These are phyloP conservation scores for Gavialis gangeticus DNA, from an alignment of 2,113 vertebrate genomes.

Conservation along the genomic window DNA sequence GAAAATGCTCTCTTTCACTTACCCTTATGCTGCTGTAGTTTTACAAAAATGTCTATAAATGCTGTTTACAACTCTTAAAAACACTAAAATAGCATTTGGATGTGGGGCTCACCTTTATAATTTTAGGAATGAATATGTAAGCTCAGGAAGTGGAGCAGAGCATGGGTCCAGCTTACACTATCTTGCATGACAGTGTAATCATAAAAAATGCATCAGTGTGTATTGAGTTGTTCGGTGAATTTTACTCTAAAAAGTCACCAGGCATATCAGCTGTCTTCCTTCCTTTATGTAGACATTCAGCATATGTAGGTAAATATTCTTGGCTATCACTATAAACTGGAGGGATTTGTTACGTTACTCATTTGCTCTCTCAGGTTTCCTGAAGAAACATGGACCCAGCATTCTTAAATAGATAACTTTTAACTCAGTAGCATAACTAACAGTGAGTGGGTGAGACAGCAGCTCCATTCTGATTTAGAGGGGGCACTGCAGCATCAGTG, in stretches of 20 bases:
- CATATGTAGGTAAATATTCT: background rate
- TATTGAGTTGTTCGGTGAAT: slow-evolving; percentile 43
- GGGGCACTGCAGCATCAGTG: too few species aligned
- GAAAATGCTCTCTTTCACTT: background rate
- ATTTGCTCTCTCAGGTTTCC: background rate
- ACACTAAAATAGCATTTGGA: background rate
- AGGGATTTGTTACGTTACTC: background rate
- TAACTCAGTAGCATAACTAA: too few species aligned
- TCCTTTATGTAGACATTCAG: background rate
- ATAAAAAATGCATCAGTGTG: slow-evolving; percentile 50
- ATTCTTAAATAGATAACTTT: background rate
- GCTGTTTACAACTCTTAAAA: background rate
- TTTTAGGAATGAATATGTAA: slow-evolving; percentile 13
- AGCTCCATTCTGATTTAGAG: too few species aligned
- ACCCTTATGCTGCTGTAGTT: background rate
- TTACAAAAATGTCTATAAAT: background rate
- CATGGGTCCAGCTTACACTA: slow-evolving; percentile 54
- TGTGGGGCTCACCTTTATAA: background rate
- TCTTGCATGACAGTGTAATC: slow-evolving; percentile 59
- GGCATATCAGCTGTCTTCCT: background rate
- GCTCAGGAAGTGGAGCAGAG: slow-evolving; percentile 78
- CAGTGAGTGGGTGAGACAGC: too few species aligned
- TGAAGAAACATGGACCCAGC: background rate
- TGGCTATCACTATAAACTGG: background rate
- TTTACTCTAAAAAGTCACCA: slow-evolving; percentile 43